phyloP scores from a whole-genome alignment of 1,140 invertebrate genomes.

The Euschistus heros region DNA sequence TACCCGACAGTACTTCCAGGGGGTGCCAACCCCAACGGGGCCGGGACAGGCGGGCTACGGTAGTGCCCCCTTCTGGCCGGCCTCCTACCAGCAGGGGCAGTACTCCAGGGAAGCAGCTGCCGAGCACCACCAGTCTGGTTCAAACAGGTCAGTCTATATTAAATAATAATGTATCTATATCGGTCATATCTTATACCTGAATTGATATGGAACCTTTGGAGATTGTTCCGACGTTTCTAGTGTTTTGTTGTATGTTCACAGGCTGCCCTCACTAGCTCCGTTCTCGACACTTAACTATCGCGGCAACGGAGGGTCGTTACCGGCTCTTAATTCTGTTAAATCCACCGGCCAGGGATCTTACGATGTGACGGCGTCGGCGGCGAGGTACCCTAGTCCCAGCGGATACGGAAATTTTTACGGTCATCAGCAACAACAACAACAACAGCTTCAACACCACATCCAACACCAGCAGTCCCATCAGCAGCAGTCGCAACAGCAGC shows the following conservation, averaged over 20 bases:
- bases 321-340: slow-evolving; percentile 18
- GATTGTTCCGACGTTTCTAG: background rate
- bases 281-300: slow-evolving; percentile 1
- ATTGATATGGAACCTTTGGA: background rate
- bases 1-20: slow-evolving; percentile 66
- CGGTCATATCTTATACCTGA: background rate
- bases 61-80: slow-evolving; percentile 1
- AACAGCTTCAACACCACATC: slow-evolving; percentile 17
- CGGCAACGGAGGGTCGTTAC: background rate
- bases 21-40: slow-evolving; percentile 41
- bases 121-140: background rate
- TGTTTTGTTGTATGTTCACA: slow-evolving; percentile 4
- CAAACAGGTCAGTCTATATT: background rate
- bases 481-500: slow-evolving; percentile 25
- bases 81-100: slow-evolving; percentile 3
- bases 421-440: background rate
- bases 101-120: background rate
- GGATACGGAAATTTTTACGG: background rate
- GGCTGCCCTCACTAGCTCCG: slow-evolving; percentile 15
- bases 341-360: slow-evolving; percentile 1
- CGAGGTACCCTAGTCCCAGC: slow-evolving; percentile 7
- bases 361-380: background rate
- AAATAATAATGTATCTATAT: background rate
- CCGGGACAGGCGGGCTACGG: background rate
- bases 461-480: slow-evolving; percentile 19